Evolutionary conservation across 2,113 vertebrate species (phyloP), one percentile per base, ranked within the genome.

Genomic region (Hippocampus abdominalis): DNA sequence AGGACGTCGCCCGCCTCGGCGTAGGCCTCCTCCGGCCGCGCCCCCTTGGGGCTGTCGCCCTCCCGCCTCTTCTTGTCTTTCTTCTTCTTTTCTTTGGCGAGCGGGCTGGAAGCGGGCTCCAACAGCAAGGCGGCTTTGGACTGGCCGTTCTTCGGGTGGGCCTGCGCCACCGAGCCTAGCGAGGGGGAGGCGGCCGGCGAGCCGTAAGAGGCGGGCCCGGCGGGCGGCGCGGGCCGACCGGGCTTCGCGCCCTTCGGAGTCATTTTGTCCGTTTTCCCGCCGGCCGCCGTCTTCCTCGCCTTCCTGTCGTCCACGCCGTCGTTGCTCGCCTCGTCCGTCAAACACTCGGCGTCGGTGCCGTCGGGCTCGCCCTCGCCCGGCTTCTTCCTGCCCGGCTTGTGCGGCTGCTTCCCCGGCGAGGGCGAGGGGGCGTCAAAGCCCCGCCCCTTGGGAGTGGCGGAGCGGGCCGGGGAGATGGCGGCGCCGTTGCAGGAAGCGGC

Each of bases 31-130:
- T 98, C 95, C 0, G 87, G 78, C 78, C 94, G 89, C 54, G 86
- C 40, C 85, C 80, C 92, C 80, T 96, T 93, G 3, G 95, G 95
- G 71, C 93, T 97, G 87, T 96, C 96, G 0, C 87, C 79, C 54
- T 95, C 92, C 74, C 96, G 94, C 89, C 97, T 98, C 86, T 98
- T 98, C 89, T 98, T 98, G 77, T 98, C 96, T 65, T 94, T 98
- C 88, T 98, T 98, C 81, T 98, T 98, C 88, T 98, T 98, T 83
- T 98, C 97, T 91, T 98, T 97, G 13, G 91, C 91, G 66, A 94
- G 88, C 27, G 96, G 96, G 87, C 92, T 98, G 76, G 93, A 71
- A 0, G 94, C 94, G n/a, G 94, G 94, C 62, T 98, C 97, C 36
- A 92, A 93, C 85, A 94, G 93, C 3, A 94, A 92, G 0, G 94